A percentile compares a stretch with the other conserved stretches of the same genome.
phyloP scores from a whole-genome alignment of 2,113 vertebrate species.

The Archilochus colubris region DNA sequence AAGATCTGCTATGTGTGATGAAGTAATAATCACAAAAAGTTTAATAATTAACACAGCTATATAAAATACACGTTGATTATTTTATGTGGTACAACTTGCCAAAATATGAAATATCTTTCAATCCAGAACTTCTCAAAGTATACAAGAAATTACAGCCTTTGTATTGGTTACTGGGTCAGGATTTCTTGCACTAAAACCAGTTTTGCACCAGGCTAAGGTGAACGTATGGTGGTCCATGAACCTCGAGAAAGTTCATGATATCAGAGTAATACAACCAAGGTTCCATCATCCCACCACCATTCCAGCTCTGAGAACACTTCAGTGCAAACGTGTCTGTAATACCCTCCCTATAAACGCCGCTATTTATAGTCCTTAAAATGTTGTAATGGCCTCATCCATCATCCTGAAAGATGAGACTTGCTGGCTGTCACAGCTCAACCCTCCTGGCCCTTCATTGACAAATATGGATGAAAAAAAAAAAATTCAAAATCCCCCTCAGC shows the following conservation, averaged over 20 bases:
- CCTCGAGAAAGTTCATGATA: neutral
- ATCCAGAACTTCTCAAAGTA: neutral
- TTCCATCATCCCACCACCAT: neutral
- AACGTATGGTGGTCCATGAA: neutral
- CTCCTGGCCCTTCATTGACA: neutral
- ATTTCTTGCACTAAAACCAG: rapidly evolving
- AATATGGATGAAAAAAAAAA: neutral
- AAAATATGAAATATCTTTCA: neutral
- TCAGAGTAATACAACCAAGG: neutral
- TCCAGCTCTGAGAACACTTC: neutral
- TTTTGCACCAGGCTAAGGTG: neutral
- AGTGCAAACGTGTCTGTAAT: rapidly evolving
- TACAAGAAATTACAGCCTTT: neutral
- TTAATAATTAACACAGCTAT: neutral
- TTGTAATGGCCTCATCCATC: neutral
- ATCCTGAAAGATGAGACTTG: neutral
- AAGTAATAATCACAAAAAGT: neutral
- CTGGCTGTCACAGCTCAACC: neutral
- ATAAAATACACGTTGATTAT: neutral
- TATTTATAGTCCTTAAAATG: neutral
- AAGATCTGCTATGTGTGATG: neutral
- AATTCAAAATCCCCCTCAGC: too few species aligned
- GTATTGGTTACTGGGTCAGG: neutral
- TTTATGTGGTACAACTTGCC: neutral
- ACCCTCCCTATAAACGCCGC: neutral